Evolutionary conservation across 1,140 invertebrate species (phyloP), one percentile per base, ranked within the genome.

Genomic region (Spodoptera litura): DNA sequence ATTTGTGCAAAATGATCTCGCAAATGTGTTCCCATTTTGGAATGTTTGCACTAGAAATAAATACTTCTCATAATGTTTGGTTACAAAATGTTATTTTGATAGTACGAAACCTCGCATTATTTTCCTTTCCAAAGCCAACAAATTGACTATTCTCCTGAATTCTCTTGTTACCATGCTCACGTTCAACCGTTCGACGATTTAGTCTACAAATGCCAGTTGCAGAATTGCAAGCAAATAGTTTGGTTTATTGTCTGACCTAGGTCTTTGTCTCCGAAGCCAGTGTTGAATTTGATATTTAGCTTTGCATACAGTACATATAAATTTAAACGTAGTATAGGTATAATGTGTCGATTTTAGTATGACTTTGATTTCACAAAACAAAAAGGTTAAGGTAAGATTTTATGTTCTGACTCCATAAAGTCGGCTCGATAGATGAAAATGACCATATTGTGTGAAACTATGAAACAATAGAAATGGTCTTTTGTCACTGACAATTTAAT

Each of bases 111-210:
- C 15, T 20, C 9, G 3, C 4, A 56, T 4, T 58, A 31, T 31
- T 31, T 31, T 13, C 27, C 27, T 35, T 31, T 61, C 4, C 58
- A 59, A 59, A 58, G 15, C 27, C 25, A 13, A 44, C 38, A 44
- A 44, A 44, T 8, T 44, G 38, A 44, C 6, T 44, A 44, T 44
- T 44, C 6, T 44, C 38, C 9, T 44, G 38, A 44, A 44, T 44
- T 44, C 38, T 44, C 38, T 59, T 59, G 25, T 59, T 31, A 59
- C 27, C 20, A 6, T 13, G 20, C 56, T 59, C 56, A 12, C 15
- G 25, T 59, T 15, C n/a, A 6, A 59, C 56, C 27, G 56, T 31
- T 59, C 56, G 56, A 35, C 58, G 35, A 61, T 61, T 35, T 61
- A 31, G 31, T 61, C 58, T 35, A 25, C 27, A 61, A 61, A 61